Evolutionary conservation across 1,140 invertebrate genomes (phyloP).

Genomic region (Penaeus chinensis): DNA sequence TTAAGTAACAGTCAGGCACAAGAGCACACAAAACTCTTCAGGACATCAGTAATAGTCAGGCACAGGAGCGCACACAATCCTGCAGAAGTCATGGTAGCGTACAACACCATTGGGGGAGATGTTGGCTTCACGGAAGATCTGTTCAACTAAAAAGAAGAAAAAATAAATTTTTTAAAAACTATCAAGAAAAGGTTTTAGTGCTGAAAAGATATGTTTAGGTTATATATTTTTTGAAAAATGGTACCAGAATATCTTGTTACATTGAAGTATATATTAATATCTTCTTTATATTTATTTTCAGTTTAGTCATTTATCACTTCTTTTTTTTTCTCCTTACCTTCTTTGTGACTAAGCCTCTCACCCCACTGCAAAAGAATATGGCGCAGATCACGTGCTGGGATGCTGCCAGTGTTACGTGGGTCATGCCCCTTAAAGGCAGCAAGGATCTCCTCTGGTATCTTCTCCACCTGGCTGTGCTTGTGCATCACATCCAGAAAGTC

Average conservation of each 20-base stretch:
- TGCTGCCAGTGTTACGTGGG: conserved; percentile 77
- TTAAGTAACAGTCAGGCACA: conserved; percentile 90
- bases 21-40: conserved; percentile 93
- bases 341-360: conserved; percentile 87
- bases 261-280: neutral
- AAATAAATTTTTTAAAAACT: neutral
- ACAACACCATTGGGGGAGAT: conserved; percentile 84
- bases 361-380: conserved; percentile 92
- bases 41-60: conserved; percentile 92
- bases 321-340: conserved; percentile 74
- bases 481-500: conserved; percentile 97
- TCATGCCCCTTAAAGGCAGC: conserved; percentile 91
- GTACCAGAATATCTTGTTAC: too few relatives aligned
- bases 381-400: conserved; percentile 85
- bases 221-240: too few relatives aligned
- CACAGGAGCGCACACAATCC: conserved; percentile 91
- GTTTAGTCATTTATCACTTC: neutral
- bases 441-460: conserved; percentile 88
- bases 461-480: conserved; percentile 85
- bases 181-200: conserved; percentile 23
- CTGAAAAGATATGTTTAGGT: neutral
- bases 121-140: conserved; percentile 93
- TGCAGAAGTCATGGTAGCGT: conserved; percentile 92
- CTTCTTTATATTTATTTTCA: neutral
- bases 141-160: conserved; percentile 79